Evolutionary conservation across 2,888 invertebrate species (phyloP).

Genomic region (Ormyrus nitidulus): DNA sequence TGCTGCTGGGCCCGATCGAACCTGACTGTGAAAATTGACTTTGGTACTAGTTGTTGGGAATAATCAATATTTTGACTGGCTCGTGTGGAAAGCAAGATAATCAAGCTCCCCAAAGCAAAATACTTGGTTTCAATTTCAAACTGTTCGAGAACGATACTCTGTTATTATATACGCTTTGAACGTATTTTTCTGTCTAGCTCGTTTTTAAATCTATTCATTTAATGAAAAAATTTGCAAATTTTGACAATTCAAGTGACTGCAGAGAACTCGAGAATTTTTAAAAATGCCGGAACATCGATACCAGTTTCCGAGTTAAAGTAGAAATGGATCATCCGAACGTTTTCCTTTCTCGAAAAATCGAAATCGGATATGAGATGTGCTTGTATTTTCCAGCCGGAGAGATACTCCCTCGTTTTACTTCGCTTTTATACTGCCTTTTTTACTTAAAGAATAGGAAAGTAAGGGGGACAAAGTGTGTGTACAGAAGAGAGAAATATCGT

Average conservation of each 20-base stretch:
- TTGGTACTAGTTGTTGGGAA: background rate
- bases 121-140: no score
- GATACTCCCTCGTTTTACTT: slow-evolving; percentile 37
- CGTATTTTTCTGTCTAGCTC: background rate
- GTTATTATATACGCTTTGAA: background rate
- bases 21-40: background rate
- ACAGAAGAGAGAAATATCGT: slow-evolving; percentile 52
- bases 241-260: no score
- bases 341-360: background rate
- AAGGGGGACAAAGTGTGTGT: slow-evolving; percentile 49
- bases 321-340: background rate
- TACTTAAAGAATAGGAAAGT: slow-evolving; percentile 51
- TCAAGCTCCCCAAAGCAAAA: background rate
- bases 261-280: no score
- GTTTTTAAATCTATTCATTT: background rate
- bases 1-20: background rate
- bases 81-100: background rate
- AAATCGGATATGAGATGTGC: slow-evolving; percentile 22
- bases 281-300: no score
- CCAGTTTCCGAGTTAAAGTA: background rate
- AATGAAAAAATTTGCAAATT: background rate
- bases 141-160: no score
- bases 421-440: slow-evolving; percentile 34
- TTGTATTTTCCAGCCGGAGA: slow-evolving; percentile 5
- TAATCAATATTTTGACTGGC: background rate